Conservation (phyloP, 2,888 invertebrate species). For the Amphiduros pacificus region DNA sequence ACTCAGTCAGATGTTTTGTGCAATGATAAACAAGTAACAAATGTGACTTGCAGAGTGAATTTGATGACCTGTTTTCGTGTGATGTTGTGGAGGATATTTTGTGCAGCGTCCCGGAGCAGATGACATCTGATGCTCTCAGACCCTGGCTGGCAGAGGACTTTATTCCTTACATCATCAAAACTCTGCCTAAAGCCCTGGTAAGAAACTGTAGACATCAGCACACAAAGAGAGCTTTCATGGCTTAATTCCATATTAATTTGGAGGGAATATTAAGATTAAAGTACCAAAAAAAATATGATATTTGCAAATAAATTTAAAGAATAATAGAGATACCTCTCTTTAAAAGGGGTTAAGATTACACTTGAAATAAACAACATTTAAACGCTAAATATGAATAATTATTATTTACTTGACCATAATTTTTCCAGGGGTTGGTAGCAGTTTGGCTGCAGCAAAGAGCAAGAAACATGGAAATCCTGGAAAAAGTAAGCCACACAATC, state of each 20-base stretch:
- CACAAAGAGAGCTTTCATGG: too few relatives aligned
- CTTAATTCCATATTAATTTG: too few relatives aligned
- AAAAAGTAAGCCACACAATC: conserved; percentile 3
- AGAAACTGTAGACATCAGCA: too few relatives aligned
- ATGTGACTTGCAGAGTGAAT: background rate
- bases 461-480: background rate
- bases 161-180: background rate
- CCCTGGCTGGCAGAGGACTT: background rate
- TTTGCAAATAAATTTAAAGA: too few relatives aligned
- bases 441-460: background rate
- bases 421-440: background rate
- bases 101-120: background rate
- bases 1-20: too few relatives aligned
- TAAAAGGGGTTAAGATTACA: too few relatives aligned
- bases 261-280: too few relatives aligned
- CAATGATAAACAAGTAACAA: too few relatives aligned
- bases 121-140: background rate
- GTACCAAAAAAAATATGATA: too few relatives aligned
- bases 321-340: too few relatives aligned
- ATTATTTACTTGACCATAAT: background rate
- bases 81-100: background rate
- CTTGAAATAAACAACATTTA: too few relatives aligned
- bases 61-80: background rate
- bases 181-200: background rate
- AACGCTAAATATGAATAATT: too few relatives aligned